Conservation (phyloP, 2,113 vertebrate species). For the Struthio camelus region DNA sequence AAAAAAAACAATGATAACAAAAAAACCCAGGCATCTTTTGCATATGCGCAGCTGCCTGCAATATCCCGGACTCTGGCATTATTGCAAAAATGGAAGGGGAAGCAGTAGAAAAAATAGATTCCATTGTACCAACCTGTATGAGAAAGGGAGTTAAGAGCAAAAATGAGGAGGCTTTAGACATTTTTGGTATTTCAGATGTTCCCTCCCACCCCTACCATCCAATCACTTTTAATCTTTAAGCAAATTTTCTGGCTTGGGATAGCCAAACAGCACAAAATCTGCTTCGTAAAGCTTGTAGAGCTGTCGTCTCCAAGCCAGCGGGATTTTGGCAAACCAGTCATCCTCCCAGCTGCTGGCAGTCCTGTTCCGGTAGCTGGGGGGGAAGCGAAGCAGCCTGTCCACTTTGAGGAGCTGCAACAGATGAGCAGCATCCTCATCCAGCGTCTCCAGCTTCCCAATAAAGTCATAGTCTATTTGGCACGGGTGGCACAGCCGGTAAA, state of each 20-base stretch:
- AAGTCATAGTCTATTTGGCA: conserved; percentile 99
- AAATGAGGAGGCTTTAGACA: conserved; percentile 20
- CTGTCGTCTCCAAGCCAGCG: conserved; percentile 83
- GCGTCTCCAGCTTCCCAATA: conserved; percentile 93
- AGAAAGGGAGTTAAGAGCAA: conserved; percentile 8
- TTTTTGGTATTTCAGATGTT: conserved; percentile 57
- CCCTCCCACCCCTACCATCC: not conserved
- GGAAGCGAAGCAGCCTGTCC: conserved; percentile 90
- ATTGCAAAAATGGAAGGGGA: not conserved
- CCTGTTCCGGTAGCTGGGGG: conserved; percentile 86
- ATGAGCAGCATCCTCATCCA: conserved; percentile 90
- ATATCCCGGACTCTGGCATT: not conserved
- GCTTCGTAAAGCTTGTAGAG: conserved; percentile 94
- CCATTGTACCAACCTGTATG: not conserved
- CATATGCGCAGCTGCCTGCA: not conserved
- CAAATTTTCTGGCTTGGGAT: conserved; percentile 89
- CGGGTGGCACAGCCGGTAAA: conserved; percentile 94
- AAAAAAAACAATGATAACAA: conserved; percentile 1
- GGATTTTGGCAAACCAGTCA: conserved; percentile 91
- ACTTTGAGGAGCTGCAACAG: conserved; percentile 89
- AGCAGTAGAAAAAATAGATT: conserved; percentile 53
- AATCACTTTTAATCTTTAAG: conserved; percentile 80
- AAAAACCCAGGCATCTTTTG: not conserved
- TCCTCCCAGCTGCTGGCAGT: conserved; percentile 92
- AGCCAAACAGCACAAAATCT: conserved; percentile 95